A percentile compares a stretch with the other conserved stretches of the same genome.
Evolutionary conservation across 2,888 invertebrate genomes (phyloP).

Genomic region (Xestia sexstrigata): DNA sequence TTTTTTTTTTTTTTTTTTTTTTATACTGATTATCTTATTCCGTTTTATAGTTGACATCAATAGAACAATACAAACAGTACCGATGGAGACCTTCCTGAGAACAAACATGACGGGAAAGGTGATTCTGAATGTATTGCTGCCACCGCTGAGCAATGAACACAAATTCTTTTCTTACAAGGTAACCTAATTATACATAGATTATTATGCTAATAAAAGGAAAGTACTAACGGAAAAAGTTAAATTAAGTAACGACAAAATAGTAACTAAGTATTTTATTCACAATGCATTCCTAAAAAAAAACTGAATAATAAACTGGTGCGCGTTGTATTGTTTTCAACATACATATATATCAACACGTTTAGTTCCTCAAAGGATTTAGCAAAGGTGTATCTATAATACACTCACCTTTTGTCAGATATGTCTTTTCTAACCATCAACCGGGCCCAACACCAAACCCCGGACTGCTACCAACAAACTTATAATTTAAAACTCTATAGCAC

Average conservation of each 20-base stretch:
- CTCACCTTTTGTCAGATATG: background rate
- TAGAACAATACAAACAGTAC: conserved; percentile 66
- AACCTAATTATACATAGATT: conserved; percentile 13
- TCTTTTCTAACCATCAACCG: background rate
- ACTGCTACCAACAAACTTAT: background rate
- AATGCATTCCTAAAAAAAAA: background rate
- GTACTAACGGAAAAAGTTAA: background rate
- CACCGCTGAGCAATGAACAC: conserved; percentile 85
- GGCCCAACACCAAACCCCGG: background rate
- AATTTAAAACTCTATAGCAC: background rate
- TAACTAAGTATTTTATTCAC: background rate
- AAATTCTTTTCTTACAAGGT: conserved; percentile 92
- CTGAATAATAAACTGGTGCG: background rate
- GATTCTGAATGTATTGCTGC: conserved; percentile 90
- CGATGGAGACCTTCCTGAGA: conserved; percentile 81
- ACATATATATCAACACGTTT: background rate
- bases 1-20: background rate
- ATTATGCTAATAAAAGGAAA: background rate
- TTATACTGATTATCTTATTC: background rate
- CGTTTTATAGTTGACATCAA: conserved; percentile 45
- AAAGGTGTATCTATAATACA: background rate
- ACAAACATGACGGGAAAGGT: conserved; percentile 84
- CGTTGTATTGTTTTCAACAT: background rate
- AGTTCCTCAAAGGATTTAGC: background rate
- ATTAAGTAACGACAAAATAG: background rate